Percentiles rank a stretch among this genome's conserved stretches.
phyloP scores from a whole-genome alignment of 2,888 invertebrate genomes.

The Apocheima hispidaria region DNA sequence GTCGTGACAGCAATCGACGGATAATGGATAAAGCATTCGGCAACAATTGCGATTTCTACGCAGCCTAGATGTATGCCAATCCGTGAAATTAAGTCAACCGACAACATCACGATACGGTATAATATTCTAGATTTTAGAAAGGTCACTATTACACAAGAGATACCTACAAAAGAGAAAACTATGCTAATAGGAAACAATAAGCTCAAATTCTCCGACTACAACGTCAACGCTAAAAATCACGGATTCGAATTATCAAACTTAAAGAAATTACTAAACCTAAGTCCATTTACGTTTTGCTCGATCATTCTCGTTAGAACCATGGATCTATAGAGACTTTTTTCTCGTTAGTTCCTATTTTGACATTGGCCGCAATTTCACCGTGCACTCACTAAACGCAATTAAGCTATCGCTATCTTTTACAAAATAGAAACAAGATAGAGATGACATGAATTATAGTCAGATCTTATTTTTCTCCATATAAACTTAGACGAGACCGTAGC shows the following conservation, averaged over 20 bases:
- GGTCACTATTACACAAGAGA: slow-evolving; percentile 1
- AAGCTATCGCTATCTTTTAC: too few species aligned
- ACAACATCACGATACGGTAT: slow-evolving; percentile 37
- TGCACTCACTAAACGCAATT: too few species aligned
- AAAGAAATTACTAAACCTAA: too few species aligned
- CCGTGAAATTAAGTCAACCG: slow-evolving; percentile 43
- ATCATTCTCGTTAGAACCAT: too few species aligned
- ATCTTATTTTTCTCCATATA: too few species aligned
- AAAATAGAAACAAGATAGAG: too few species aligned
- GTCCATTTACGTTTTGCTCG: too few species aligned
- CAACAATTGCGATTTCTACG: slow-evolving; percentile 40
- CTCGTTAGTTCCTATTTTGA: too few species aligned
- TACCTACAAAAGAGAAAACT: neutral
- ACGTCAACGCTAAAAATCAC: neutral
- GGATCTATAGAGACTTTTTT: too few species aligned
- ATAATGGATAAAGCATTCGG: slow-evolving; percentile 37
- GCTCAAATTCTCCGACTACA: neutral
- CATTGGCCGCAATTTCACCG: too few species aligned
- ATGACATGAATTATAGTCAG: too few species aligned
- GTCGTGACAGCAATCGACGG: slow-evolving; percentile 42
- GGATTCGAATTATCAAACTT: neutral
- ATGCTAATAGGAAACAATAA: neutral
- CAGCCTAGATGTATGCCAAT: slow-evolving; percentile 35
- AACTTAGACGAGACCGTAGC: too few species aligned
- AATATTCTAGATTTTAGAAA: slow-evolving; percentile 22